Evolutionary conservation across 2,113 vertebrate species (phyloP).

Genomic region (Leptobrachium leishanense): DNA sequence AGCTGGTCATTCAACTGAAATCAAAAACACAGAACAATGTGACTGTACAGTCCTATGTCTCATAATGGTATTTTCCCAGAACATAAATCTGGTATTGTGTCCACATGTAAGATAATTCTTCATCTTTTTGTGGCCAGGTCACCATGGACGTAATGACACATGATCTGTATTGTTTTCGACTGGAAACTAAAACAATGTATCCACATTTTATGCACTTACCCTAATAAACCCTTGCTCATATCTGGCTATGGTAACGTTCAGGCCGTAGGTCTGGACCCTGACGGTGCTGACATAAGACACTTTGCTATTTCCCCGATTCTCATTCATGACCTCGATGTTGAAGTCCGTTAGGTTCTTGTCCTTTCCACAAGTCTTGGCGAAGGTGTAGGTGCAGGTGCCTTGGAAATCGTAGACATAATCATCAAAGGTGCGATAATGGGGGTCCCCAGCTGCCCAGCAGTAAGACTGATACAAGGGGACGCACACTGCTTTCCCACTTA

Average conservation of each 20-base stretch:
- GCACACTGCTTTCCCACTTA: background rate
- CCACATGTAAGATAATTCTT: no score
- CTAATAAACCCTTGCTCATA: slow-evolving; percentile 63
- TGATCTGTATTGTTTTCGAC: no score
- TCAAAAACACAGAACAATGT: background rate
- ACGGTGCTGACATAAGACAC: slow-evolving; percentile 72
- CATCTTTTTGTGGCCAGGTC: no score
- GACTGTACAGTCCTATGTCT: background rate
- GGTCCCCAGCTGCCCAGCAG: slow-evolving; percentile 48
- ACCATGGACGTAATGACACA: no score
- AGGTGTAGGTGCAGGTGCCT: slow-evolving; percentile 56
- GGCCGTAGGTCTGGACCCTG: slow-evolving; percentile 64
- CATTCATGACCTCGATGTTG: slow-evolving; percentile 62
- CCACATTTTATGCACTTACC: slow-evolving; percentile 60
- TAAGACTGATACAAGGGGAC: background rate
- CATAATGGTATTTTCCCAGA: no score
- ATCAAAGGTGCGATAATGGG: slow-evolving; percentile 56
- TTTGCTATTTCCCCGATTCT: slow-evolving; percentile 61
- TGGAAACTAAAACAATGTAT: background rate
- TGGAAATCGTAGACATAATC: slow-evolving; percentile 53
- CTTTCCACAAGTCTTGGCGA: slow-evolving; percentile 47
- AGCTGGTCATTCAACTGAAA: slow-evolving; percentile 62
- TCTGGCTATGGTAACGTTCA: slow-evolving; percentile 52
- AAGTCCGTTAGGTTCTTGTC: slow-evolving; percentile 50
- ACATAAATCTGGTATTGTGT: no score